Evolutionary conservation across 2,888 invertebrate species (phyloP), one percentile per base, ranked within the genome.

Genomic region (Ectobius pallidus): DNA sequence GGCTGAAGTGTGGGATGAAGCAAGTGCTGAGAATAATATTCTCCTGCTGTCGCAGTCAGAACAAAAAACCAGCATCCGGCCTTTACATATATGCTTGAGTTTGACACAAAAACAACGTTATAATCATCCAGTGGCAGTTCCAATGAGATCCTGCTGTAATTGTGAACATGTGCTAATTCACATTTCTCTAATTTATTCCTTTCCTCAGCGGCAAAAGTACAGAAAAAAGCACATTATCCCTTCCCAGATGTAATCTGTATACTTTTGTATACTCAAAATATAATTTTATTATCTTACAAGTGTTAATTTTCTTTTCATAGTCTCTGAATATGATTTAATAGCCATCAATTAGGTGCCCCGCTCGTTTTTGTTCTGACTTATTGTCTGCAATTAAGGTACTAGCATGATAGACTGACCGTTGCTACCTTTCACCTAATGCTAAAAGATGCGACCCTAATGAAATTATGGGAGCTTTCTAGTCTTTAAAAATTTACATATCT

Each of bases 51-150:
- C n/a, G n/a, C 32, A 6, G 3, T 6, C 1, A 14, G 27, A 58
- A 58, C 58, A 58, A 58, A 58, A 58, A 58, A 18, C 58, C 27
- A 25, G 27, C 58, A 58, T 58, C 58, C 58, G 58, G 58, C 30
- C 3, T 16, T 30, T 58, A 58, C 58, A 58, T 58, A 58, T 55
- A 55, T 55, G 55, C 9, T 22, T 55, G 9, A 55, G 25, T 1
- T 34, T 34, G 34, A 34, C 34, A 34, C 11, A 34, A 34, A 34
- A 34, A 34, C 25, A 4, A 32, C 58, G 30, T 58, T 25, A 58
- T 58, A 58, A 58, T 30, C 58, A 30, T n/a, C 9, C 58, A 30
- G 58, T 30, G 27, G 58, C 58, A 30, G 58, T 58, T 58, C 58
- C 58, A 58, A 16, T 58, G 58, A 16, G 1, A 16, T 58, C 58